Evolutionary conservation across 2,113 vertebrate species (phyloP).

Genomic region (Bostrychus sinensis): DNA sequence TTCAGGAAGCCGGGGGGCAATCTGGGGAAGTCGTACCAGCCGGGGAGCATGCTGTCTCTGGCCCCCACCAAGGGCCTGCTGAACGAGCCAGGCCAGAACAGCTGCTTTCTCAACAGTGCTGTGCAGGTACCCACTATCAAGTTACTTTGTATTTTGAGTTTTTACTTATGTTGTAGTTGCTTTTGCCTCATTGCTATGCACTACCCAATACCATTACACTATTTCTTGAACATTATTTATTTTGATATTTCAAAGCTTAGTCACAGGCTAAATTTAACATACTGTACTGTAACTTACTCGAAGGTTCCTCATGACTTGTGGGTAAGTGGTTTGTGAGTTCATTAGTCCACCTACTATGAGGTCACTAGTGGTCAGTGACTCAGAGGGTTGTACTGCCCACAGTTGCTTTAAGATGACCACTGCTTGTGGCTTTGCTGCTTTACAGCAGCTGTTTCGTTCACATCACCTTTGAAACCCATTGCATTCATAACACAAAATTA

Average conservation of each 20-base stretch:
- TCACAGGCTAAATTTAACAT: constrained; percentile 43
- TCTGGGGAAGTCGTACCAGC: constrained; percentile 92
- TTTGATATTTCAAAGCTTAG: constrained; percentile 29
- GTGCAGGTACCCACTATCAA: constrained; percentile 85
- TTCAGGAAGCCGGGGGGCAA: constrained; percentile 90
- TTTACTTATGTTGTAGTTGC: neutral
- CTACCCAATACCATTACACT: neutral
- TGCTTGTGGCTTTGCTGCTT: constrained; percentile 42
- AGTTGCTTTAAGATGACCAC: constrained; percentile 47
- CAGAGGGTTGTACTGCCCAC: constrained; percentile 42
- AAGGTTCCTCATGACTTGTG: constrained; percentile 46
- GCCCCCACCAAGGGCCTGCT: constrained; percentile 95
- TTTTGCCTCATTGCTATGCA: neutral
- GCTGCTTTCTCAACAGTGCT: constrained; percentile 99
- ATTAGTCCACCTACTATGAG: constrained; percentile 33
- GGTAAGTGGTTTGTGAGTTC: constrained; percentile 22
- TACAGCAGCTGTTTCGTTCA: constrained; percentile 4
- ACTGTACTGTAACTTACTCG: constrained; percentile 9
- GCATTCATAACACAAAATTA: neutral
- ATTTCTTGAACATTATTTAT: constrained; percentile 21
- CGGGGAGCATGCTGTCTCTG: constrained; percentile 93
- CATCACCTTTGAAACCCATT: constrained; percentile 28
- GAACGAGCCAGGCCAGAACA: constrained; percentile 97
- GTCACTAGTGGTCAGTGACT: constrained; percentile 55
- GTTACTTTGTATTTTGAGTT: neutral